A percentile compares a stretch with the other conserved stretches of the same genome.
phyloP scores from a whole-genome alignment of 2,797 vertebrate genomes.

The Arctocebus calabarensis region DNA sequence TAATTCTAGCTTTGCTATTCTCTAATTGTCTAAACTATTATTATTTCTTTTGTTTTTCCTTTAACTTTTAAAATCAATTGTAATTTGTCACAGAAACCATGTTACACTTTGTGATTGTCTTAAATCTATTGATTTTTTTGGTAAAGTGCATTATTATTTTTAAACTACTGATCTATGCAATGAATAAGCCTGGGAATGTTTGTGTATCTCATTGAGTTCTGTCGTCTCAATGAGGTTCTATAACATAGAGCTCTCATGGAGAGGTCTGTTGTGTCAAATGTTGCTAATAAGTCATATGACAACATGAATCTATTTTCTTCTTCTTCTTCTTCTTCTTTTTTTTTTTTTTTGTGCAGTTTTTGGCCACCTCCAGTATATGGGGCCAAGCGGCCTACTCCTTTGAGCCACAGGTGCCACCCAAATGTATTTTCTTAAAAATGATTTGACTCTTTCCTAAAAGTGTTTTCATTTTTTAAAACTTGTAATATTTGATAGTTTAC shows the following conservation, averaged over 20 bases:
- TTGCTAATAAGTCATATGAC: background rate
- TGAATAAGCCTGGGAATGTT: background rate
- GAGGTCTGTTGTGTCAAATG: background rate
- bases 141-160: background rate
- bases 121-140: background rate
- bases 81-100: background rate
- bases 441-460: background rate
- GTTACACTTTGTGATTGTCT: background rate
- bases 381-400: no score
- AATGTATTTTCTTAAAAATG: no score
- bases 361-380: no score
- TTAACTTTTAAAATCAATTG: background rate
- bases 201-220: background rate
- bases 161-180: background rate
- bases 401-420: no score
- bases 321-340: no score
- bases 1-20: background rate
- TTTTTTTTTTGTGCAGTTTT: no score
- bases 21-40: background rate
- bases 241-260: background rate
- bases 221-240: background rate
- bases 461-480: background rate
- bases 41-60: background rate
- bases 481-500: background rate
- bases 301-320: slow-evolving; percentile 10